phyloP scores from a whole-genome alignment of 53 echinoderm and acorn worm genomes.

The Mesocentrotus franciscanus region DNA sequence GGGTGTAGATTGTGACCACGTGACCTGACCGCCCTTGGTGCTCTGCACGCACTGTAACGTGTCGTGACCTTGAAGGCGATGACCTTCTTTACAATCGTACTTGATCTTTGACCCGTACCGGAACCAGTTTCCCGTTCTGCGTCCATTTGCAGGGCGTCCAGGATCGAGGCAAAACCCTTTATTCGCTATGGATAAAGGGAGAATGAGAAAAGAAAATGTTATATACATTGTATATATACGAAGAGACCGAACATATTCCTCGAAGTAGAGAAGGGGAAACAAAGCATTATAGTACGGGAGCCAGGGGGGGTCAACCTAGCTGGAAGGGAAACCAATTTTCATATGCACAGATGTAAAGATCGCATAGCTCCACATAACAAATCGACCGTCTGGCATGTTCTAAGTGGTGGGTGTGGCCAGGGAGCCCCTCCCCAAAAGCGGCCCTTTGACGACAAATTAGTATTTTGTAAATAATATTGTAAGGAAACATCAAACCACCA shows the following conservation, averaged over 20 bases:
- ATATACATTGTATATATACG: too few relatives aligned
- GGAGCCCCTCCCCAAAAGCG: too few relatives aligned
- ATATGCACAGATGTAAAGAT: too few relatives aligned
- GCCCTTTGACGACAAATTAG: too few relatives aligned
- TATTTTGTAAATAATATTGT: too few relatives aligned
- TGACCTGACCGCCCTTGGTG: background rate
- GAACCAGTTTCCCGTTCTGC: conserved; percentile 53
- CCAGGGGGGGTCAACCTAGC: too few relatives aligned
- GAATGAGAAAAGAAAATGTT: background rate
- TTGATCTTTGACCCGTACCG: conserved; percentile 57
- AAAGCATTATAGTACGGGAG: too few relatives aligned
- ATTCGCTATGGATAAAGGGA: background rate
- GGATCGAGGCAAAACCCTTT: conserved; percentile 53
- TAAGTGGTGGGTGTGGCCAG: too few relatives aligned
- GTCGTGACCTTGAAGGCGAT: conserved; percentile 45
- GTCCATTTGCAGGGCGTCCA: conserved; percentile 31
- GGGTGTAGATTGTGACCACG: conserved; percentile 51
- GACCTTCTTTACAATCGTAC: background rate
- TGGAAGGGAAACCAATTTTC: too few relatives aligned
- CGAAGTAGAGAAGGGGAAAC: background rate
- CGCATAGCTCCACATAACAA: too few relatives aligned
- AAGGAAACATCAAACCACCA: too few relatives aligned
- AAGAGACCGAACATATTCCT: background rate
- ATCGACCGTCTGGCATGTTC: too few relatives aligned
- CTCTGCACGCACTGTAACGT: conserved; percentile 46